Evolutionary conservation across 2,797 vertebrate genomes (phyloP).

Genomic region (Tenualosa thibaudeaui): DNA sequence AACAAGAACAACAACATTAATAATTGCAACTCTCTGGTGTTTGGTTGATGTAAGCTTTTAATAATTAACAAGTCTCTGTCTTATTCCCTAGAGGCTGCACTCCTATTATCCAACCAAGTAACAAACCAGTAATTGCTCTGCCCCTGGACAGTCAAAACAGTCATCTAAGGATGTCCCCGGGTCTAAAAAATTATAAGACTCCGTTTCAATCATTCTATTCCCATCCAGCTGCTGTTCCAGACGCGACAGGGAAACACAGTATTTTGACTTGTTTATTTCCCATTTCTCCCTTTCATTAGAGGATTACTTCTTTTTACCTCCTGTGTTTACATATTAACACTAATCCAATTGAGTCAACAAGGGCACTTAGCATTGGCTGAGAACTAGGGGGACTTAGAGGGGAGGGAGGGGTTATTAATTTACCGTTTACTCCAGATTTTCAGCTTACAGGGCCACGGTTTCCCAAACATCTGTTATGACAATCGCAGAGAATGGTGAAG

Average conservation of each 20-base stretch:
- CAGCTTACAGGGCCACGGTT: constrained; percentile 76
- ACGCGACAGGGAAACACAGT: constrained; percentile 53
- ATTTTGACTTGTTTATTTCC: constrained; percentile 80
- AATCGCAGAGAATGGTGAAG: constrained; percentile 65
- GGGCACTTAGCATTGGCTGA: constrained; percentile 82
- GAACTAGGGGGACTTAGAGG: constrained; percentile 76
- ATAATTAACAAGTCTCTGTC: constrained; percentile 86
- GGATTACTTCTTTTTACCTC: constrained; percentile 82
- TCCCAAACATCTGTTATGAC: constrained; percentile 78
- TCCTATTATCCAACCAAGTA: constrained; percentile 82
- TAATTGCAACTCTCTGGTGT: constrained; percentile 82
- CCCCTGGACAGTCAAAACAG: constrained; percentile 77
- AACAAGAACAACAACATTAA: constrained; percentile 86
- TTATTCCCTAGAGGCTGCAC: constrained; percentile 75
- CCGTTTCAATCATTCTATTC: constrained; percentile 61
- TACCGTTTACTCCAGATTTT: constrained; percentile 76
- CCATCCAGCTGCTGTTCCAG: constrained; percentile 15
- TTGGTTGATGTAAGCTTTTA: constrained; percentile 83
- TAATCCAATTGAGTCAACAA: constrained; percentile 89
- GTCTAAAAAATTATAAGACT: constrained; percentile 63
- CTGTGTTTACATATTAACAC: constrained; percentile 85
- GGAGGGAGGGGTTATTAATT: constrained; percentile 81
- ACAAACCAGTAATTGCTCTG: constrained; percentile 80
- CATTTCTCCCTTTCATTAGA: constrained; percentile 74
- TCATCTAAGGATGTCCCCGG: constrained; percentile 63